These are phyloP conservation scores for Aporophyla lueneburgensis DNA, from an alignment of 2,888 invertebrate species.

Conservation along the genomic window DNA sequence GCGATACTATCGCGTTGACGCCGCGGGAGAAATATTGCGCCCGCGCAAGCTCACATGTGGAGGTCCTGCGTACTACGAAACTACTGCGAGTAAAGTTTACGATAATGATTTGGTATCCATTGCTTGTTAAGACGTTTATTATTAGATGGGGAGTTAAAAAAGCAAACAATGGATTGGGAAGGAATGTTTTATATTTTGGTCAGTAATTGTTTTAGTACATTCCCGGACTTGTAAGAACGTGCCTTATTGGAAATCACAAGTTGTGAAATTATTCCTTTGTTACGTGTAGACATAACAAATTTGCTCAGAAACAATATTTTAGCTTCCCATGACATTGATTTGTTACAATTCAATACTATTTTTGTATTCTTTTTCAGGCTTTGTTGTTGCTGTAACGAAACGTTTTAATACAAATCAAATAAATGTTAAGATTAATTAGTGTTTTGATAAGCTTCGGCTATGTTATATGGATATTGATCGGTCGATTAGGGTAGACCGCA, in stretches of 20 bases:
- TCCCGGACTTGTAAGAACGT: constrained; percentile 59
- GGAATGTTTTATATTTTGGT: neutral
- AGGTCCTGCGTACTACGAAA: constrained; percentile 45
- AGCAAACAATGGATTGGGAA: constrained; percentile 26
- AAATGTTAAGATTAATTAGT: constrained; percentile 51
- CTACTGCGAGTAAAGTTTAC: neutral
- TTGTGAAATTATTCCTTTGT: constrained; percentile 68
- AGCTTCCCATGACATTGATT: constrained; percentile 70
- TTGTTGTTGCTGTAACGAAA: constrained; percentile 55
- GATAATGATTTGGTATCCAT: constrained; percentile 31
- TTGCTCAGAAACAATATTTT: constrained; percentile 58
- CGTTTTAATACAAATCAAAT: constrained; percentile 47
- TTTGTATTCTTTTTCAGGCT: constrained; percentile 43
- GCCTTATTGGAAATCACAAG: constrained; percentile 59
- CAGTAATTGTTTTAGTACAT: constrained; percentile 19
- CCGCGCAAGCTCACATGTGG: constrained; percentile 62
- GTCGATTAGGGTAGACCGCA: no score
- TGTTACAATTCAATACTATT: constrained; percentile 47
- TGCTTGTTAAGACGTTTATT: constrained; percentile 26
- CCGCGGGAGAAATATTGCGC: constrained; percentile 73
- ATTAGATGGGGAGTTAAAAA: neutral
- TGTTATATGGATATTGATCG: neutral
- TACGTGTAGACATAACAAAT: constrained; percentile 69
- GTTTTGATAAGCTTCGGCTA: constrained; percentile 13
- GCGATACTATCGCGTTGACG: constrained; percentile 78